Conservation (phyloP, 2,113 vertebrate genomes). For the Alethe castanea region DNA sequence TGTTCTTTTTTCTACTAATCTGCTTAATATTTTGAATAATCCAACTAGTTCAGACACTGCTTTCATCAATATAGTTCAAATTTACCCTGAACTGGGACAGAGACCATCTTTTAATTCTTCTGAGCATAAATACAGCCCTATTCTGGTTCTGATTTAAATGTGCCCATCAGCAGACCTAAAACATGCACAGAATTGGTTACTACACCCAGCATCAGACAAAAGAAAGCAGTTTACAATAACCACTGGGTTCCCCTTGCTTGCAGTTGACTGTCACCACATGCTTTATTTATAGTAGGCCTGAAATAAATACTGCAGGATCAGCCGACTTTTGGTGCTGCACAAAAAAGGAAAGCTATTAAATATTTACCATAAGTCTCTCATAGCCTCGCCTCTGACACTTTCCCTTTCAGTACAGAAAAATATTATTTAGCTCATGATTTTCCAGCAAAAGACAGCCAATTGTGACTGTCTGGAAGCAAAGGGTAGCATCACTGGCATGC, state of each 20-base stretch:
- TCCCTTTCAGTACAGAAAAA: neutral
- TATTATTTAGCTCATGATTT: neutral
- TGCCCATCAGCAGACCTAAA: neutral
- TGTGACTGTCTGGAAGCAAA: neutral
- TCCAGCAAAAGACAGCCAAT: neutral
- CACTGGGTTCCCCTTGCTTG: neutral
- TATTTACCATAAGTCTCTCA: neutral
- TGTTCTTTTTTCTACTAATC: neutral
- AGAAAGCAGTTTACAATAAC: constrained; percentile 21
- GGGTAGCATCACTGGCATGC: neutral
- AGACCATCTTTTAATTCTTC: neutral
- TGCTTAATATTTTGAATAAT: neutral
- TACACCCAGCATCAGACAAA: constrained; percentile 30
- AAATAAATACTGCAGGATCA: constrained; percentile 53
- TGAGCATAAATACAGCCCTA: neutral
- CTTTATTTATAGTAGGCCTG: constrained; percentile 49
- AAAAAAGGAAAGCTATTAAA: constrained; percentile 32
- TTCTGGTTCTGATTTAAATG: neutral
- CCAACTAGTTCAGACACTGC: neutral
- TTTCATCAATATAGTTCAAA: neutral
- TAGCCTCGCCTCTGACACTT: neutral
- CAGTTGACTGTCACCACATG: constrained; percentile 25
- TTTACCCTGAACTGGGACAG: neutral
- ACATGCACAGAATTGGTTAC: neutral
- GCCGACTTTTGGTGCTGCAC: constrained; percentile 7